These are phyloP conservation scores for Drosophila tsacasi DNA, from an alignment of 1,140 invertebrate species.

Conservation along the genomic window DNA sequence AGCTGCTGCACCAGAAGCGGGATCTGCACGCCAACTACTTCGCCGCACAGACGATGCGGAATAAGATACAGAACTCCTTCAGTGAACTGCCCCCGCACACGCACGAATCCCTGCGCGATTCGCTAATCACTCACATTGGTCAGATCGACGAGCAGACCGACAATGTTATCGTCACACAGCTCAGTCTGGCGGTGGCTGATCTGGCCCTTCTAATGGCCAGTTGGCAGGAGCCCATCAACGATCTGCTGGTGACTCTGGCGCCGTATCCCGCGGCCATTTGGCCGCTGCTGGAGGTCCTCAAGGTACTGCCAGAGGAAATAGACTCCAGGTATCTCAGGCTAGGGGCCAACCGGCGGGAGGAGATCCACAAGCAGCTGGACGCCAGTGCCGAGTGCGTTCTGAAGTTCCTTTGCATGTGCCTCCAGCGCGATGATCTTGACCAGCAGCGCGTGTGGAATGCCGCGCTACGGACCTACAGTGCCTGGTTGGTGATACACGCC, in stretches of 20 bases:
- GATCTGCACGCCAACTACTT: constrained; percentile 98
- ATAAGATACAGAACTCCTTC: constrained; percentile 97
- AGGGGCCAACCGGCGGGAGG: constrained; percentile 94
- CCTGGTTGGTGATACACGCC: constrained; percentile 91
- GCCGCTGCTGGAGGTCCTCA: constrained; percentile 96
- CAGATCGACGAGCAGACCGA: constrained; percentile 93
- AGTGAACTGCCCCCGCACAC: constrained; percentile 95
- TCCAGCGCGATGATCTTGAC: constrained; percentile 86
- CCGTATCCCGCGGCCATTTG: constrained; percentile 88
- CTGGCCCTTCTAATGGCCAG: constrained; percentile 96
- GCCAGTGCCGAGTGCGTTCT: constrained; percentile 88
- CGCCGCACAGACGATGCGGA: constrained; percentile 98
- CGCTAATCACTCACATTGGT: constrained; percentile 95
- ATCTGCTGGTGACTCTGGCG: constrained; percentile 92
- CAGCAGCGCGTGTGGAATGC: constrained; percentile 87
- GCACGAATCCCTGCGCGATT: constrained; percentile 94
- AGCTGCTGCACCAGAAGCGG: constrained; percentile 94
- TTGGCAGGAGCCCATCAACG: constrained; percentile 95
- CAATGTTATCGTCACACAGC: constrained; percentile 94
- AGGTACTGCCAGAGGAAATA: constrained; percentile 98
- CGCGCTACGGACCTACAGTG: constrained; percentile 92
- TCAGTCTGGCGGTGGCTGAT: constrained; percentile 96
- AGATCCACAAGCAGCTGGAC: constrained; percentile 92
- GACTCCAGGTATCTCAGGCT: constrained; percentile 93
- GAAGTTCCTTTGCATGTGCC: constrained; percentile 92